Conservation (phyloP, 2,797 vertebrate genomes). For the Neoniphon sammara region DNA sequence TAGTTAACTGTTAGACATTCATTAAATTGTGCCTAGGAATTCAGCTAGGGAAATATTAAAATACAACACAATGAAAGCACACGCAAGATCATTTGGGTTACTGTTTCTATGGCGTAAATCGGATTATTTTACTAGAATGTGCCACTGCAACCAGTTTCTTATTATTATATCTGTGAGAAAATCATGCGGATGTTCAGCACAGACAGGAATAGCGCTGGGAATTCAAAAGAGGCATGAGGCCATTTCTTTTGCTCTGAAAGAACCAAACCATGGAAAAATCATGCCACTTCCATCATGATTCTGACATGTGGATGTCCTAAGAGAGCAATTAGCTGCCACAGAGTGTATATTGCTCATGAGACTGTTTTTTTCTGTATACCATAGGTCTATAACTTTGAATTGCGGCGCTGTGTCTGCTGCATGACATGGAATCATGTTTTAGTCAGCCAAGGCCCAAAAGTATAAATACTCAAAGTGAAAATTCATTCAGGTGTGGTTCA, state of each 20-base stretch:
- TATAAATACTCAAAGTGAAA: not conserved
- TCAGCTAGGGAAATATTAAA: too few relatives aligned
- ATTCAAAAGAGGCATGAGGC: conserved; percentile 9
- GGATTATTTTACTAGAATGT: not conserved
- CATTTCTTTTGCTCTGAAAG: conserved; percentile 24
- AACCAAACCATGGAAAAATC: conserved; percentile 6
- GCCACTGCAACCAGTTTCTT: conserved; percentile 2
- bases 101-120: too few relatives aligned
- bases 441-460: not conserved
- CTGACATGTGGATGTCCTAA: conserved; percentile 1
- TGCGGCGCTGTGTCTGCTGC: not conserved
- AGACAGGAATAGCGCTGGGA: too few relatives aligned
- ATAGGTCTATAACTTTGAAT: too few relatives aligned
- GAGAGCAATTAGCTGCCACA: conserved; percentile 19
- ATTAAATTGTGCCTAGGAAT: too few relatives aligned
- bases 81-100: too few relatives aligned
- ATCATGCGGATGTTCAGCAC: conserved; percentile 1
- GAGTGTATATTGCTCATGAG: too few relatives aligned
- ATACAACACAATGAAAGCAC: too few relatives aligned
- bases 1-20: too few relatives aligned
- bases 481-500: not conserved
- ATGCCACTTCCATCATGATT: not conserved
- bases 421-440: not conserved
- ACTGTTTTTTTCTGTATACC: not conserved
- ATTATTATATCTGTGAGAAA: not conserved